Base-by-base conservation (phyloP, 2,797 vertebrate species). In the Cichlasoma orientale region DNA sequence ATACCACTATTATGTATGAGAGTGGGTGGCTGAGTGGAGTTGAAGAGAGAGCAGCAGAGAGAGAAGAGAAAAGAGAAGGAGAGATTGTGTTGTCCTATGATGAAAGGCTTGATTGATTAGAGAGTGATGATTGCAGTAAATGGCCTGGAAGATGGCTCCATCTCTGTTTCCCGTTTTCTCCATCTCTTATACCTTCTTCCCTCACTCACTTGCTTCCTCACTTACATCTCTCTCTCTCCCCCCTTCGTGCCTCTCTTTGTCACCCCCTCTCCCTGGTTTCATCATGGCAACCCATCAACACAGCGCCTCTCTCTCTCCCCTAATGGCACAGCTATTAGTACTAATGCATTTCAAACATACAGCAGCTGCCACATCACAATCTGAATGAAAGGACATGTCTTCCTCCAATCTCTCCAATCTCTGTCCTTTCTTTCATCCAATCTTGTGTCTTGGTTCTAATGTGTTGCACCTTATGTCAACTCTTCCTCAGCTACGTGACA, bases 261-360 rank as follows among this genome's bases (percentile, higher is more conserved):
- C 63, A 44, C 69, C 82, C 77, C 74, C 69, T 84, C 85, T 85
- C 84, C 83, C 74, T 54, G 82, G 70, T 85, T 94, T 88, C 87
- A 96, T 95, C 95, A 96, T 93, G 94, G 95, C 94, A 96, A 93
- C 95, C 96, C 96, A 96, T 96, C 96, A 96, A 94, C 93, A 94
- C 94, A 86, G 93, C 94, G 94, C 88, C 93, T 94, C 92, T 93
- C 92, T 93, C 92, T 91, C 90, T 91, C 90, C 92, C 93, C 94
- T 97, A 96, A 97, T 96, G 96, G 96, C 93, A 95, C 94, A 92
- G 95, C 97, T 96, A 97, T 97, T 96, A 97, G 96, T 92, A 86
- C 96, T 97, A 97, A 97, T 96, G 97, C 97, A 96, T 97, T 92
- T 93, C 96, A 95, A 96, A 97, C 95, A 88, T 95, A 95, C 95